phyloP scores from a whole-genome alignment of 2,888 invertebrate species.

The Agapetus fuscipes region DNA sequence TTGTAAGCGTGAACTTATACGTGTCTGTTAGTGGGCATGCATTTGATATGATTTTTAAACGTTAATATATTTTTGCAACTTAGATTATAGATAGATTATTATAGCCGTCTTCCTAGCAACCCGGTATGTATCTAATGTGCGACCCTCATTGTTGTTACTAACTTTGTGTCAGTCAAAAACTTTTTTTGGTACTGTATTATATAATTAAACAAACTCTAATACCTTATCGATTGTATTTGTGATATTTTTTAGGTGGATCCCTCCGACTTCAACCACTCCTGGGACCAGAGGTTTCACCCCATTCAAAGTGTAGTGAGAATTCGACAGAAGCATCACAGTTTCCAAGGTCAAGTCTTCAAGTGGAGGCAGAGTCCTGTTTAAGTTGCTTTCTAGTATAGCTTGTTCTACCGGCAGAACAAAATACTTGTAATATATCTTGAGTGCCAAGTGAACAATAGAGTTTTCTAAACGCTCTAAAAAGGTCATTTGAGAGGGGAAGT shows the following conservation, averaged over 20 bases:
- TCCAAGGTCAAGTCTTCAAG: conserved; percentile 30
- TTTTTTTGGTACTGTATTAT: too few species aligned
- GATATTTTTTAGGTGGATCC: conserved; percentile 35
- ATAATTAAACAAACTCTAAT: too few species aligned
- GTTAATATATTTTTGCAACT: too few species aligned
- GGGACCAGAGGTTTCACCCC: conserved; percentile 36
- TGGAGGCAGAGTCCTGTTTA: conserved; percentile 30
- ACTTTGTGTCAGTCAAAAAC: too few species aligned
- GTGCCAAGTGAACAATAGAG: conserved; percentile 24
- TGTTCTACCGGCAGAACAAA: conserved; percentile 27
- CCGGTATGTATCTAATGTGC: too few species aligned
- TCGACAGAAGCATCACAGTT: conserved; percentile 37
- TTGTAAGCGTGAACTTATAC: too few species aligned
- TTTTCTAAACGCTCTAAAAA: conserved; percentile 39
- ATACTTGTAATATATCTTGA: conserved; percentile 27
- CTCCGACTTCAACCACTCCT: conserved; percentile 42
- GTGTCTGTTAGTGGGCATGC: too few species aligned
- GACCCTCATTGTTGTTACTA: too few species aligned
- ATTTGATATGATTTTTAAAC: too few species aligned
- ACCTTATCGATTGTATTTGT: too few species aligned
- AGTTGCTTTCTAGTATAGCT: conserved; percentile 27
- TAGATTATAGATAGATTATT: too few species aligned
- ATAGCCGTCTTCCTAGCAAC: too few species aligned
- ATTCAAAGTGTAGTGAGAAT: conserved; percentile 37
- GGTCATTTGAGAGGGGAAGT: conserved; percentile 30